Evolutionary conservation across 2,113 vertebrate genomes (phyloP).

Genomic region (Antechinus stuartii): DNA sequence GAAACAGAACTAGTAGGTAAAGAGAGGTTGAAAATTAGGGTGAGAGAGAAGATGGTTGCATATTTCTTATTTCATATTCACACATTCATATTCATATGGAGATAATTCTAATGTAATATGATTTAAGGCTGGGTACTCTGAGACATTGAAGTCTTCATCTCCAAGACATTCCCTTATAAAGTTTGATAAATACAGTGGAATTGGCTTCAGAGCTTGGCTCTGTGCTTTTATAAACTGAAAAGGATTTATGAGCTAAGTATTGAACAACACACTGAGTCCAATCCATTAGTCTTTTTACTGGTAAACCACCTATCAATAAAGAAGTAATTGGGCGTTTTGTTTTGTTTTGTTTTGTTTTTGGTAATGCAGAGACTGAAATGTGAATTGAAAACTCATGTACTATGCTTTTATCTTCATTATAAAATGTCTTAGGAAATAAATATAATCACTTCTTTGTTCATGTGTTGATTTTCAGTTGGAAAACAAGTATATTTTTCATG

Average conservation of each 20-base stretch:
- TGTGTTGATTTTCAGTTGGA: not conserved
- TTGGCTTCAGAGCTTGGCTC: not conserved
- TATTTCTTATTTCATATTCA: not conserved
- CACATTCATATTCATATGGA: not conserved
- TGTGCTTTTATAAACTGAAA: not conserved
- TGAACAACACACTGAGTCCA: not conserved
- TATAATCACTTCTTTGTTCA: not conserved
- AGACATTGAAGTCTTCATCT: not conserved
- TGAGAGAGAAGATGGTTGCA: not conserved
- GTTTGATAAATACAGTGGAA: not conserved
- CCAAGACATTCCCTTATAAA: not conserved
- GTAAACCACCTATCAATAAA: not conserved
- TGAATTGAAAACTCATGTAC: not conserved
- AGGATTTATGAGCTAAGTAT: not conserved
- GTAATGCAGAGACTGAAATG: not conserved
- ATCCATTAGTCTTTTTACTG: not conserved
- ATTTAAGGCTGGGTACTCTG: not conserved
- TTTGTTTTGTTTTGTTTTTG: not conserved
- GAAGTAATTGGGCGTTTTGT: not conserved
- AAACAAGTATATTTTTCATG: not conserved
- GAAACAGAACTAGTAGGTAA: not conserved
- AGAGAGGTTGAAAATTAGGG: not conserved
- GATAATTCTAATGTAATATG: not conserved
- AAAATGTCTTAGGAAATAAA: not conserved
- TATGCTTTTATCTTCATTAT: not conserved